Percentiles rank a stretch among this genome's conserved stretches.
phyloP scores from a whole-genome alignment of 1,140 invertebrate species.

The Ladona fulva region DNA sequence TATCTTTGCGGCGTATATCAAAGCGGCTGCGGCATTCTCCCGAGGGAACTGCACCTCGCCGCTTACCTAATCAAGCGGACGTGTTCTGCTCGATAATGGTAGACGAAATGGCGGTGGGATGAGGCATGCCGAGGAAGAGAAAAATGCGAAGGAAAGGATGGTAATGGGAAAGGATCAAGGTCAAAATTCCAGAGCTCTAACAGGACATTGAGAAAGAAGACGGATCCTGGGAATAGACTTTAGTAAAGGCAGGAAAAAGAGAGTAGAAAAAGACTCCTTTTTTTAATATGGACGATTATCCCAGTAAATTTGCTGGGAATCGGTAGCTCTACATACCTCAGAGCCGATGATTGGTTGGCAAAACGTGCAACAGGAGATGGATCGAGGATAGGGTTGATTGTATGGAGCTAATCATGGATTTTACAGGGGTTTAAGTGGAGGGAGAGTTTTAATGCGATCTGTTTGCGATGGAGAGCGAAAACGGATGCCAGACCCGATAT shows the following conservation, averaged over 20 bases:
- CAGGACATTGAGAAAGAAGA: neutral
- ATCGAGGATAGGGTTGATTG: neutral
- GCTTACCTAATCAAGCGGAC: neutral
- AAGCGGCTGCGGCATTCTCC: neutral
- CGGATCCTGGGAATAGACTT: neutral
- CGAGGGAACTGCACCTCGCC: neutral
- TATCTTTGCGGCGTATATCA: constrained; percentile 1
- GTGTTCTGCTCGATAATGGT: neutral
- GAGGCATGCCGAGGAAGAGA: too few species aligned
- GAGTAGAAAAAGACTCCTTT: neutral
- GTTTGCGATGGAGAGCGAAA: neutral
- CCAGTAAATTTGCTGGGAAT: neutral
- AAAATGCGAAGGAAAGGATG: neutral
- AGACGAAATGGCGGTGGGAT: neutral
- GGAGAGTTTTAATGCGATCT: neutral
- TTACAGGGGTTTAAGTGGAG: neutral
- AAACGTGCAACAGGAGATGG: neutral
- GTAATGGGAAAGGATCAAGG: neutral
- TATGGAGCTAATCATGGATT: neutral
- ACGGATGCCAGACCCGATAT: neutral
- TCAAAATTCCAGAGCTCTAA: neutral
- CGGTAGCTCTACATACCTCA: neutral
- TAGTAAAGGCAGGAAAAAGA: neutral
- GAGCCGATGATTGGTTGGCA: neutral
- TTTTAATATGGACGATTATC: neutral